Base-by-base conservation (phyloP, 2,113 vertebrate genomes). In the Piprites chloris region DNA sequence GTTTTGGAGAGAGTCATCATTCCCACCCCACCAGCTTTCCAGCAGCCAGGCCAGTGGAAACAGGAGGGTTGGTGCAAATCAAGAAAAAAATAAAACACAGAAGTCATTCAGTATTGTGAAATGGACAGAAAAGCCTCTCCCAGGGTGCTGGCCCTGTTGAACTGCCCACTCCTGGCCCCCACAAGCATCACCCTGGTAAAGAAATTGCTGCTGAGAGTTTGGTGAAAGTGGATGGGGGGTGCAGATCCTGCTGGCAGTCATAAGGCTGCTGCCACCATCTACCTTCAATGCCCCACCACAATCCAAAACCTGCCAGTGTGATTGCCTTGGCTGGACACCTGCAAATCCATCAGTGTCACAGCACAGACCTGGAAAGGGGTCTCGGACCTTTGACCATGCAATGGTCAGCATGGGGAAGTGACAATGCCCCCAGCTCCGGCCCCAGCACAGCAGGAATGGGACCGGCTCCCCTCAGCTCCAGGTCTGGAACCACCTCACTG, bases 21-120 rank as follows among this genome's bases (percentile, higher is more conserved):
- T 46, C 33, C 28, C 23, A 8, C 3, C 15, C 23, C 0, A 0
- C 14, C 2, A 1, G 8, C 30, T 28, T 80, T 32, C 47, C 14
- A 1, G 20, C 47, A 82, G 85, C 44, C 0, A 0, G 87, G 56
- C 12, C 0, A 1, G 62, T 50, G 61, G 82, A 66, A 95, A 42
- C 42, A 53, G 52, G 28, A 93, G 52, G 4, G 37, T 49, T 12
- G 21, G 47, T 0, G 1, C 5, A 1, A 41, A 42, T 58, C 6
- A 3, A 81, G 61, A 94, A 94, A 89, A 23, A 94, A 84, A 84
- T 56, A 81, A 87, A 92, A 35, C 0, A 3, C 12, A 35, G 68
- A 62, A 11, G 62, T 62, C 61, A 44, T 11, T 35, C 33, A 41
- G 66, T 49, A 35, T 49, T 68, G 82, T 85, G 86, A 95, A 79